Evolutionary conservation across 2,113 vertebrate genomes (phyloP), one percentile per base, ranked within the genome.

Genomic region (Thalassoma bifasciatum): DNA sequence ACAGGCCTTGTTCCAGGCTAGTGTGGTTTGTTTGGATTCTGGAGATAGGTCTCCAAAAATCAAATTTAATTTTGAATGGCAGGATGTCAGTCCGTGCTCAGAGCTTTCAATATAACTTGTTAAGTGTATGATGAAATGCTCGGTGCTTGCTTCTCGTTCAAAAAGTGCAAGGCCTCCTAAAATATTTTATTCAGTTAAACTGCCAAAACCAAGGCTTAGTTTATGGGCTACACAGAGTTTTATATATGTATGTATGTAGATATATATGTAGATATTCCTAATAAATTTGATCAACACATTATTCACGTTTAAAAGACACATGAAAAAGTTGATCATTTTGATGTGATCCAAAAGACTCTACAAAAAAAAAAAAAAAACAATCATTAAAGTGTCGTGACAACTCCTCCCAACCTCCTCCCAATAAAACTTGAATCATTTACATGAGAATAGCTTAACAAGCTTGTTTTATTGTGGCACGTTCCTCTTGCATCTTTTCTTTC

Each of bases 61-160:
- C 60, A 68, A 59, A 86, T 67, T 77, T 52, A 70, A 66, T 69
- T 83, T 85, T 85, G 75, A 79, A 68, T 77, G 64, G 62, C 77
- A 58, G 78, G 47, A 66, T 88, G 76, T 86, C 79, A 80, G 70
- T 65, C 62, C 60, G 54, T 73, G 68, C 75, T 77, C 72, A 86
- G 49, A 79, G 53, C 65, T 77, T 80, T 74, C 60, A 68, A 50
- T 52, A 74, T 38, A 50, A 62, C 36, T 26, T 79, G 34, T 70
- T 38, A 51, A 3, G 57, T 44, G 38, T 23, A 50, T 76, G 70
- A 66, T 74, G 69, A 80, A 90, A 86, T 83, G 73, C 77, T 51
- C 10, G 52, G 67, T 34, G 42, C 34, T 34, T 58, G 60, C 50
- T 30, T 30, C 30, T 23, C 61, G 75, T 52, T 64, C 75, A 64